Base-by-base conservation (phyloP, 2,888 invertebrate species). In the Eupeodes luniger region DNA sequence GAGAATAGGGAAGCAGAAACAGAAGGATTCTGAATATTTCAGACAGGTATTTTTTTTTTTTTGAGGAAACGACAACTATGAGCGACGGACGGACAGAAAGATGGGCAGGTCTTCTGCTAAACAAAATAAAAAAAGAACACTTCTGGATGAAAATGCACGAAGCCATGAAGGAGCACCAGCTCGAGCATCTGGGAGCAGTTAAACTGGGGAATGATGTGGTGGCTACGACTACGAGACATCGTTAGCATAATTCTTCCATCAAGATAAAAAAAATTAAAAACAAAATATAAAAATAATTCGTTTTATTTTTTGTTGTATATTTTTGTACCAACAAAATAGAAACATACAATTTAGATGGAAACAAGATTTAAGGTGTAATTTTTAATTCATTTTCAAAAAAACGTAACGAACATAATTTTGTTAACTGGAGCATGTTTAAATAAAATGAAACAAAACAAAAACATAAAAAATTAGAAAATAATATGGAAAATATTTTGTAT, bases 191-290 rank as follows among this genome's bases (percentile, higher is more conserved):
- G 85, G 40, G 5, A 7, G 40, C 27, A 27, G 77, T 78, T 80
- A 80, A 72, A 72, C 84, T 76, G 27, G 76, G 75, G 67, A 80
- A 84, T 85, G 88, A 81, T 75, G 88, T 76, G 83, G 78, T 85
- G 85, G 88, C 70, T 81, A 74, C 69, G 77, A 80, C 70, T 81
- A 74, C 64, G 77, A 80, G 89, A 86, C 81, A 81, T 90, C 89
- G 89, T 90, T 90, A 90, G 89, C 89, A 90, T 90, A 86, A 89
- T 90, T 89, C 86, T 85, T 74, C 86, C 81, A 79, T 90, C 88
- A 88, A 49, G 53, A 70, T 79, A 84, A 53, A 69, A 53, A 69
- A 81, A 81, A 79, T 69, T 27, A 51, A 67, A 51, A 11, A 27
- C 2, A 36, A 36, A 51, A 11, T 40, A 51, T 55, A 57, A 72